Base-by-base conservation (phyloP, 1,140 invertebrate genomes). In the Anastatus disparis region DNA sequence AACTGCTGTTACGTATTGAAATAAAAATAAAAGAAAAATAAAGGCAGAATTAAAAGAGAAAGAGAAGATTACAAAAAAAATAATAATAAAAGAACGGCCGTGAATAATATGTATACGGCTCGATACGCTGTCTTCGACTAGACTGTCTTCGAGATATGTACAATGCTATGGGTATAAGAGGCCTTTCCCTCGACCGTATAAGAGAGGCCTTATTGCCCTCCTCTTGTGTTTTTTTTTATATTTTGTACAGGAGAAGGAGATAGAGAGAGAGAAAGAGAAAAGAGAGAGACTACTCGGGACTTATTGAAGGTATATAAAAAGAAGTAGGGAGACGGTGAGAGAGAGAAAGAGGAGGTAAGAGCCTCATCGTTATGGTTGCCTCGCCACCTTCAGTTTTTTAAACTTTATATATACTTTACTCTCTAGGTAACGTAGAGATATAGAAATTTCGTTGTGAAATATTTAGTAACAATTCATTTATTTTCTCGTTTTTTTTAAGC, bases 71-170 rank as follows among this genome's bases (percentile, higher is more conserved):
- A n/a, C n/a, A n/a, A n/a, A n/a, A n/a, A n/a, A n/a, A n/a, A n/a
- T n/a, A n/a, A n/a, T n/a, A n/a, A n/a, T n/a, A n/a, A n/a, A n/a
- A n/a, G n/a, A n/a, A 55, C 52, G 38, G 13, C n/a, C 20, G 46
- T 22, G 31, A 17, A 59, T 29, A 13, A 26, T 13, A 40, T 26
- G 27, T 46, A 55, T n/a, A 35, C 56, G 31, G 15, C 56, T 56
- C 50, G 64, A 27, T 46, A n/a, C 12, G 55, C 20, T 48, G 53
- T 58, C 64, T 46, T 53, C 3, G 44, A 40, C 44, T 35, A 59
- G 53, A 68, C 65, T 68, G 65, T 50, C 40, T 31, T 31, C 15
- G 53, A 31, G 53, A 31, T 1, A 4, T 4, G 4, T 29, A 17
- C 44, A 46, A 4, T 15, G 53, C 15, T 10, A 9, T 9, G 31